Base-by-base conservation (phyloP, 2,113 vertebrate species). In the Bos javanicus region DNA sequence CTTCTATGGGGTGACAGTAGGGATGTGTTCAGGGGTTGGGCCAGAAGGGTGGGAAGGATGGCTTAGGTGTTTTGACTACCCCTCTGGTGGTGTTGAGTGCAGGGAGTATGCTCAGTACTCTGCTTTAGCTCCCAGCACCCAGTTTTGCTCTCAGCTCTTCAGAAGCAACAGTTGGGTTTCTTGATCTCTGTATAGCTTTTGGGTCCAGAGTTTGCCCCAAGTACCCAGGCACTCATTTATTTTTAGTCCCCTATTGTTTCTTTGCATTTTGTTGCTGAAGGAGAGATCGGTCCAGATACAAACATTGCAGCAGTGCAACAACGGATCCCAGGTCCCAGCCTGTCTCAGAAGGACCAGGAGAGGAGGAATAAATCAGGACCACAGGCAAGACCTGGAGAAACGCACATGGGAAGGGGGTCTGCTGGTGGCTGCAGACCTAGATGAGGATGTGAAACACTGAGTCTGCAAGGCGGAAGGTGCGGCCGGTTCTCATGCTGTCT, bases 401-500 rank as follows among this genome's bases (percentile, higher is more conserved):
- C 1, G 1, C 4, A 0, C 9, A 3, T 1, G 16, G 6, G 19
- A 19, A 12, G 6, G 12, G 56, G 13, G 3, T 59, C 7, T 5
- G 6, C 39, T 26, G 46, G 33, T 39, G 50, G 33, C 52, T 85
- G 33, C 26, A 52, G 8, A 17, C 26, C 87, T 76, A 48, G 19
- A 6, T 26, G 39, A 91, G 64, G 12, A 57, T 50, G 48, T 7
- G 17, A 60, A 74, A 39, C 7, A 2, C 43, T 7, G 33, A 67
- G 8, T 46, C 17, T 82, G 25, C 46, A 90, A 52, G 80, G 23
- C 0, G 3, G n/a, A 94, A 81, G 39, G 0, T 57, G 16, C 67
- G 23, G 25, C 60, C 4, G 7, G 13, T 56, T 82, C 52, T 46
- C 43, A 15, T 30, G 12, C 54, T 76, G 39, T 46, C 43, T 28